A percentile compares a stretch with the other conserved stretches of the same genome.
phyloP scores from a whole-genome alignment of 1,140 invertebrate genomes.

The Coboldia fuscipes region DNA sequence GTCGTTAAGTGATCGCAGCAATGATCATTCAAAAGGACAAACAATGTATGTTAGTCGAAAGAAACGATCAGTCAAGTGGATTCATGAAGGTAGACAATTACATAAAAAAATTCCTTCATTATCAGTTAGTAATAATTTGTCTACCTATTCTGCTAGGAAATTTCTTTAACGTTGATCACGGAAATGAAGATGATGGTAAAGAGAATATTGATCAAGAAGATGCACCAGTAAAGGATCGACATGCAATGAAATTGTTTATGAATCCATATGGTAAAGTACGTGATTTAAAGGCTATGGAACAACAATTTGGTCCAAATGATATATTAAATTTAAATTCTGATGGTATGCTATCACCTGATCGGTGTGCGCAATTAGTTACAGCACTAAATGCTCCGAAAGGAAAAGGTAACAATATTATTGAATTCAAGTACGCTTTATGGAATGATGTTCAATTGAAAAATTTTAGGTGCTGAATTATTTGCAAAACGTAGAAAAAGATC shows the following conservation, averaged over 20 bases:
- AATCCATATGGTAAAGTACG: slow-evolving; percentile 54
- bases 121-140: background rate
- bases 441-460: no score
- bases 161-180: background rate
- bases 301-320: no score
- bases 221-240: slow-evolving; percentile 26
- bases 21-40: slow-evolving; percentile 78
- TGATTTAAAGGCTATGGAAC: slow-evolving; percentile 34
- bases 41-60: slow-evolving; percentile 89
- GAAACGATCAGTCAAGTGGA: slow-evolving; percentile 83
- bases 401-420: slow-evolving; percentile 30
- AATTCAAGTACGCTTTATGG: background rate
- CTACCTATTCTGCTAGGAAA: background rate
- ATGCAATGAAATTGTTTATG: slow-evolving; percentile 53
- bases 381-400: slow-evolving; percentile 55
- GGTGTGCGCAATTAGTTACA: slow-evolving; percentile 49
- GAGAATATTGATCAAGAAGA: slow-evolving; percentile 10
- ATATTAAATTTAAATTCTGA: no score
- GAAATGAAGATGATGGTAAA: slow-evolving; percentile 4
- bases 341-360: slow-evolving; percentile 37
- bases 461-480: slow-evolving; percentile 66
- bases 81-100: slow-evolving; percentile 46
- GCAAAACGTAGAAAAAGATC: slow-evolving; percentile 66
- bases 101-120: background rate
- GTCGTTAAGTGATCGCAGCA: slow-evolving; percentile 79